Evolutionary conservation across 1,140 invertebrate species (phyloP).

Genomic region (Drosophila repleta): DNA sequence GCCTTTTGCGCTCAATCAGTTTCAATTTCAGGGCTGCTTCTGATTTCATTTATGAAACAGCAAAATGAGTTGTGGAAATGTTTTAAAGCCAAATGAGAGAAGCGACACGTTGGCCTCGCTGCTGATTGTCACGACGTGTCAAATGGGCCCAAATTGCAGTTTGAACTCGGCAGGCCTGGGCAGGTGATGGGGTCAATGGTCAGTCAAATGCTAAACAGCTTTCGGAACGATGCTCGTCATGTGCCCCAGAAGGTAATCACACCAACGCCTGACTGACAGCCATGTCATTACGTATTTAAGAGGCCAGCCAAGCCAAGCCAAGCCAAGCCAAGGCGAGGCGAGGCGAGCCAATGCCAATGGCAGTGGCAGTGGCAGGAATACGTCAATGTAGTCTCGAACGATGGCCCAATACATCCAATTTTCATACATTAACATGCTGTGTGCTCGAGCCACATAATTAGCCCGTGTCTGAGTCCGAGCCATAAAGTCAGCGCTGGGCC

Average conservation of each 20-base stretch:
- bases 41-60: too few species aligned
- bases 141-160: conserved; percentile 11
- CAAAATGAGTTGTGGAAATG: background rate
- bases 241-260: conserved; percentile 36
- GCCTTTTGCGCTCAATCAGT: conserved; percentile 35
- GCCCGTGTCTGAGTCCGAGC: background rate
- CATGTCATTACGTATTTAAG: conserved; percentile 38
- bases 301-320: background rate
- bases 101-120: background rate
- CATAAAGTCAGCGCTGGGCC: background rate
- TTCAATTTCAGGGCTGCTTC: background rate
- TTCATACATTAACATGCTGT: conserved; percentile 1
- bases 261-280: conserved; percentile 34
- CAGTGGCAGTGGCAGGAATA: background rate
- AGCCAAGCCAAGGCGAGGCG: too few species aligned
- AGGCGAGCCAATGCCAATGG: too few species aligned
- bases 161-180: conserved; percentile 15
- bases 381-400: conserved; percentile 1
- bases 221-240: background rate
- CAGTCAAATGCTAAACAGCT: conserved; percentile 1
- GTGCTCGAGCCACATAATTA: conserved; percentile 19
- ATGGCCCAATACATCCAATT: background rate
- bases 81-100: conserved; percentile 1
- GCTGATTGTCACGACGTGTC: conserved; percentile 13
- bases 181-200: background rate